Base-by-base conservation (phyloP, 2,113 vertebrate genomes). In the Nannobrachium achirus region DNA sequence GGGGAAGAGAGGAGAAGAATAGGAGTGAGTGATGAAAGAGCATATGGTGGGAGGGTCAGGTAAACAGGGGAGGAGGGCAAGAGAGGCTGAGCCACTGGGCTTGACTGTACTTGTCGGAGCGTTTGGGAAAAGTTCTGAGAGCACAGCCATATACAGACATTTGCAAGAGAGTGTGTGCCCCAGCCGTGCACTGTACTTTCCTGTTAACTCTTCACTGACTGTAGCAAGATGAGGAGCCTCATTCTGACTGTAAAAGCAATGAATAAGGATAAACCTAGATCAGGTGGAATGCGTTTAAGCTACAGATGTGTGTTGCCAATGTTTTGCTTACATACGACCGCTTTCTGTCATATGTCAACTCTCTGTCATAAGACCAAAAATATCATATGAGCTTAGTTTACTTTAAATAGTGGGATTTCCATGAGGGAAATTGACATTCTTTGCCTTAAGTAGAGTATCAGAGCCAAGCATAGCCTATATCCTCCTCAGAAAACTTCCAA, bases 61-160 rank as follows among this genome's bases (percentile, higher is more conserved):
- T 83, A 76, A 62, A 69, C 18, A 9, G 63, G 75, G 49, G 56
- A 63, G 65, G 53, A 46, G 58, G 61, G 56, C 18, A 70, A 57
- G 71, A 50, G 60, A 73, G 66, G 72, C 65, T 0, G 52, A 78
- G 74, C 59, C 62, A 73, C 62, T 59, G 83, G 86, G 88, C 90
- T 69, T 90, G 91, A 90, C 85, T 87, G 69, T 82, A 87, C 90
- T 89, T 90, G 90, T 86, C 80, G 73, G 78, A 75, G 76, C 68
- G 65, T 82, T 85, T 66, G 80, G 72, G 71, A 79, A 71, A 84
- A 88, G 79, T 79, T 89, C 81, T 72, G 19, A 69, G 72, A 89
- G 76, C 82, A 85, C 49, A 79, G 81, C 89, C 90, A 69, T 92
- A 91, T 92, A 92, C 84, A 93, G 92, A 88, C 88, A 91, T 91